Percentiles rank a stretch among this genome's conserved stretches.
These are phyloP conservation scores for Haliclona indistincta DNA, from an alignment of 37 sponge, comb jelly and placozoan genomes.

Conservation along the genomic window DNA sequence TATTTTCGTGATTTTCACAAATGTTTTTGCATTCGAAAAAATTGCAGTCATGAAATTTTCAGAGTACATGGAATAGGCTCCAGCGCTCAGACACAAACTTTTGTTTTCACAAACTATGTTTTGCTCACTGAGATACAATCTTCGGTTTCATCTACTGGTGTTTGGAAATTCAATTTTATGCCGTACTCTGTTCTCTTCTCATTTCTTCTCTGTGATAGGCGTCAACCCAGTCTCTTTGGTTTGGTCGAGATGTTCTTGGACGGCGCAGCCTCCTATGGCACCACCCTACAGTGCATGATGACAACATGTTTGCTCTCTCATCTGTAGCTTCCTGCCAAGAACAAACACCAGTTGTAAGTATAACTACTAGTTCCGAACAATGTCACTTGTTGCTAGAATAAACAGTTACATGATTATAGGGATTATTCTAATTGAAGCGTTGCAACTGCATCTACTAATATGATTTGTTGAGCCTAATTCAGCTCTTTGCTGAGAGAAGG, in stretches of 20 bases:
- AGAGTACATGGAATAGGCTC: too few species aligned
- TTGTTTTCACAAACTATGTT: too few species aligned
- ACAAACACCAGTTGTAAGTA: not conserved
- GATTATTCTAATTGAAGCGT: not conserved
- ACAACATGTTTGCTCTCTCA: slow-evolving; percentile 57
- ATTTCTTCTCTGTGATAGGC: not conserved
- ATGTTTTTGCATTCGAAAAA: too few species aligned
- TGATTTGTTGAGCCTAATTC: not conserved
- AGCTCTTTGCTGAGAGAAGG: not conserved
- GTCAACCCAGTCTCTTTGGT: slow-evolving; percentile 74
- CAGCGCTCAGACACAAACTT: too few species aligned
- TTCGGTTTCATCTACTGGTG: not conserved
- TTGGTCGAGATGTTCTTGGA: slow-evolving; percentile 97
- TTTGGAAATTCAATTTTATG: too few species aligned
- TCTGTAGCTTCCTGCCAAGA: slow-evolving; percentile 84
- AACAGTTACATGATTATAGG: not conserved
- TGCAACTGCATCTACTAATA: not conserved
- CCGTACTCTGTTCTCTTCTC: not conserved
- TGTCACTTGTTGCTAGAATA: not conserved
- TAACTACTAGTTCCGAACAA: slow-evolving; percentile 20
- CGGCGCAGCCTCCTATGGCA: slow-evolving; percentile 92
- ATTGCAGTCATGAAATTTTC: too few species aligned
- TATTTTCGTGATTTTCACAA: too few species aligned
- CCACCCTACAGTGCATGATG: slow-evolving; percentile 16
- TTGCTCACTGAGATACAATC: not conserved